A percentile compares a stretch with the other conserved stretches of the same genome.
Evolutionary conservation across 2,113 vertebrate genomes (phyloP).

Genomic region (Cathartes aura): DNA sequence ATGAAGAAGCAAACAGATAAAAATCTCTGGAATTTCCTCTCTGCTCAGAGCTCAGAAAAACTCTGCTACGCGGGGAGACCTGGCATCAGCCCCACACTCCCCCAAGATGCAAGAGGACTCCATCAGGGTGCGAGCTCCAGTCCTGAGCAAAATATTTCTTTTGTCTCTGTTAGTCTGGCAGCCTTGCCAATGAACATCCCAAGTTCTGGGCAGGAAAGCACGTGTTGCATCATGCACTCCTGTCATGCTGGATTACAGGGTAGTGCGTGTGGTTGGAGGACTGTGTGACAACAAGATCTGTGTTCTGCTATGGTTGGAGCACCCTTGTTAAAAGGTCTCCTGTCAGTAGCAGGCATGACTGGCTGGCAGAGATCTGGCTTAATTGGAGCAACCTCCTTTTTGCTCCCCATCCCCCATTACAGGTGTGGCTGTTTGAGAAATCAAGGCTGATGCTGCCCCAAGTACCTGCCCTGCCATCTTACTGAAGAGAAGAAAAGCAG

Average conservation of each 20-base stretch:
- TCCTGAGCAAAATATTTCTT: background rate
- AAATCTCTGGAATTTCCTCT: background rate
- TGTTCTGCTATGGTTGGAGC: background rate
- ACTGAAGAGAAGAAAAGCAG: background rate
- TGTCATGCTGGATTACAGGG: background rate
- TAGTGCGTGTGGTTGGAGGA: background rate
- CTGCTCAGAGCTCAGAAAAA: background rate
- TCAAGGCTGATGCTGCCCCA: background rate
- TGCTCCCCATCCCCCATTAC: background rate
- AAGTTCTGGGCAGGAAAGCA: background rate
- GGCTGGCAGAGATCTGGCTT: background rate
- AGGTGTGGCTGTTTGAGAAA: background rate
- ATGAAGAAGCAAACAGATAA: background rate
- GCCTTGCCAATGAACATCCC: background rate
- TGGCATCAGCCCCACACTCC: accelerated
- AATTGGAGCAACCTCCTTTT: background rate
- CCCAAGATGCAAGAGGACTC: accelerated
- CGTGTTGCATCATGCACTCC: accelerated
- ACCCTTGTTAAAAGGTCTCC: background rate
- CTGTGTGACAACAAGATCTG: background rate
- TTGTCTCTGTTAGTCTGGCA: background rate
- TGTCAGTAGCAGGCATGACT: background rate
- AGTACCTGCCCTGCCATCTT: background rate
- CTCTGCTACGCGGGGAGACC: background rate
- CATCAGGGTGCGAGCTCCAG: background rate